These are phyloP conservation scores for Malurus melanocephalus DNA, from an alignment of 2,113 vertebrate species.

Conservation along the genomic window DNA sequence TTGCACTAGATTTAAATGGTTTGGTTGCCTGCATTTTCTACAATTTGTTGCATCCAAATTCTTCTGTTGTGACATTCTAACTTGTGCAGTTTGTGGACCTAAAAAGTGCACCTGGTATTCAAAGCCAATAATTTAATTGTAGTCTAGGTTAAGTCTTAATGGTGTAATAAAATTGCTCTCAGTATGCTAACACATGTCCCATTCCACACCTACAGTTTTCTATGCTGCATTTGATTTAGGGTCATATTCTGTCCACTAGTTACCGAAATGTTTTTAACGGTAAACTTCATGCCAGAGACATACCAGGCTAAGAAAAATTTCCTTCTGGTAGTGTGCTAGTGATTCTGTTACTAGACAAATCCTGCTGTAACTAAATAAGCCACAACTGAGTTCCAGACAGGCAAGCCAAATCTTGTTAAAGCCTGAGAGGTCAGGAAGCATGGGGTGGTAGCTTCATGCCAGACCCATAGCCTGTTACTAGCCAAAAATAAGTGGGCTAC, in stretches of 20 bases:
- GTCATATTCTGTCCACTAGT: not conserved
- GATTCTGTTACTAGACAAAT: not conserved
- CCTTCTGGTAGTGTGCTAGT: not conserved
- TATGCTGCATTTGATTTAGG: not conserved
- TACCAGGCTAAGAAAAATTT: not conserved
- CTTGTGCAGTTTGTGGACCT: not conserved
- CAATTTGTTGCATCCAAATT: not conserved
- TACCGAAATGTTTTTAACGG: not conserved
- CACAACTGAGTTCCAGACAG: not conserved
- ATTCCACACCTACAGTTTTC: not conserved
- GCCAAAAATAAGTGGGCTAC: not conserved
- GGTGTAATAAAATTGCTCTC: not conserved
- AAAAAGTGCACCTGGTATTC: not conserved
- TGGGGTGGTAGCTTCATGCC: not conserved
- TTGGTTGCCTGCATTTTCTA: not conserved
- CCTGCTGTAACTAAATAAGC: not conserved
- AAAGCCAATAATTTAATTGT: not conserved
- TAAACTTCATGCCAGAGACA: not conserved
- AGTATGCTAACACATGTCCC: not conserved
- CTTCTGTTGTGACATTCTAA: not conserved
- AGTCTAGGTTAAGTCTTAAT: not conserved
- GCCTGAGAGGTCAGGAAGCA: not conserved
- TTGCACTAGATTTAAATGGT: not conserved
- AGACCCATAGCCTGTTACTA: not conserved
- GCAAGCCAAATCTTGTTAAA: accelerated